Percentiles rank a stretch among this genome's conserved stretches.
Conservation (phyloP, 1,140 invertebrate genomes). For the Leptinotarsa undecemlineata region DNA sequence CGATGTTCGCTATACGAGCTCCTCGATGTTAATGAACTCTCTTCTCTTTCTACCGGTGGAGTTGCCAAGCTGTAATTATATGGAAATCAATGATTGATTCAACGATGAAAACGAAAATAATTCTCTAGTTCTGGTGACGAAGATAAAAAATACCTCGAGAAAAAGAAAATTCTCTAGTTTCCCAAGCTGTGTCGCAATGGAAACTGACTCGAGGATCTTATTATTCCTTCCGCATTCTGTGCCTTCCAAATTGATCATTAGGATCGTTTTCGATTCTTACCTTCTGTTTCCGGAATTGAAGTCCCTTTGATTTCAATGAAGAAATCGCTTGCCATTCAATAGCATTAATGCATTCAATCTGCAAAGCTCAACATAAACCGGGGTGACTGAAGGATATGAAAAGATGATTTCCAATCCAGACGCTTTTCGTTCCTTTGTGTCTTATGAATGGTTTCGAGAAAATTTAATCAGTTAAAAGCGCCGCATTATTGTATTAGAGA, state of each 20-base stretch:
- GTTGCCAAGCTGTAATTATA: no score
- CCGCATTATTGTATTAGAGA: neutral
- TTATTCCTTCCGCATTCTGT: neutral
- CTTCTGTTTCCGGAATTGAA: neutral
- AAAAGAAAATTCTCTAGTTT: no score
- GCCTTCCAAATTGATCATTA: neutral
- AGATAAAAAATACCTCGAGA: no score
- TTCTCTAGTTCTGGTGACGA: no score
- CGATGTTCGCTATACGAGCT: no score
- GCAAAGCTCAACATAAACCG: neutral
- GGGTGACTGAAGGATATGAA: neutral
- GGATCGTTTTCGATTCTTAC: neutral
- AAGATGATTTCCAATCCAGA: neutral
- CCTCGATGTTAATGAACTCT: no score
- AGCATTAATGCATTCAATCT: neutral
- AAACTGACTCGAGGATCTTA: no score
- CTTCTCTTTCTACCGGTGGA: no score
- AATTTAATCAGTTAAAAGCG: neutral
- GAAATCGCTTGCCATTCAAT: neutral
- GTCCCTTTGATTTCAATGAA: neutral
- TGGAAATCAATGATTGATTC: no score
- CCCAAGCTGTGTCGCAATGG: no score
- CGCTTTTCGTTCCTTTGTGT: neutral
- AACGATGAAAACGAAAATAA: no score
- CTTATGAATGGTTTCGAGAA: neutral